phyloP scores from a whole-genome alignment of 2,113 vertebrate genomes.

The Chiloscyllium plagiosum region DNA sequence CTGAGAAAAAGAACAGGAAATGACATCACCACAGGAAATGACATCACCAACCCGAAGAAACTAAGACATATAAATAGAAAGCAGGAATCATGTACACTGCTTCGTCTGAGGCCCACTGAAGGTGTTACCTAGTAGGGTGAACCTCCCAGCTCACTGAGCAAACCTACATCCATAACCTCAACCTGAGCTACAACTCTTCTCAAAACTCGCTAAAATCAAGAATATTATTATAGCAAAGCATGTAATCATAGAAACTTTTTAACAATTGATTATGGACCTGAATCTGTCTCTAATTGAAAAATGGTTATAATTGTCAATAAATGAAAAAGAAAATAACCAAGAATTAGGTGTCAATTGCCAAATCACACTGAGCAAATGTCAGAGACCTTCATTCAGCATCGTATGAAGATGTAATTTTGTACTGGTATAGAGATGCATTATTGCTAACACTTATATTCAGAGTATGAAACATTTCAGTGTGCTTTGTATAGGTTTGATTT shows the following conservation, averaged over 20 bases:
- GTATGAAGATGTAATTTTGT: not conserved
- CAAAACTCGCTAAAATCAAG: no score
- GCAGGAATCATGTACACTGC: no score
- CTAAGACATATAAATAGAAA: no score
- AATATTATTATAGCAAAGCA: not conserved
- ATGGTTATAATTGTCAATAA: not conserved
- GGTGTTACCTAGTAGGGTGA: no score
- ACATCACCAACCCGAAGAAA: no score
- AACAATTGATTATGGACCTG: not conserved
- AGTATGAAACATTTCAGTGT: not conserved
- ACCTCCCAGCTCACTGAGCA: no score
- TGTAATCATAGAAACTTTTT: not conserved
- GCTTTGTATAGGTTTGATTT: not conserved
- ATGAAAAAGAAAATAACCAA: not conserved
- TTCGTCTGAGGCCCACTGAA: no score
- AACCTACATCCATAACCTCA: no score
- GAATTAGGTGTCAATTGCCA: not conserved
- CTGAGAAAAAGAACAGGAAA: no score
- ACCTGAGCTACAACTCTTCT: no score
- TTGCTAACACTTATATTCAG: not conserved
- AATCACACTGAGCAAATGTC: not conserved
- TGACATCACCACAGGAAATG: no score
- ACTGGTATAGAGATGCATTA: not conserved
- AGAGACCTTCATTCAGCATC: not conserved
- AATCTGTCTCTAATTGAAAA: not conserved